Evolutionary conservation across 2,113 vertebrate genomes (phyloP).

Genomic region (Campylomormyrus tamandua): DNA sequence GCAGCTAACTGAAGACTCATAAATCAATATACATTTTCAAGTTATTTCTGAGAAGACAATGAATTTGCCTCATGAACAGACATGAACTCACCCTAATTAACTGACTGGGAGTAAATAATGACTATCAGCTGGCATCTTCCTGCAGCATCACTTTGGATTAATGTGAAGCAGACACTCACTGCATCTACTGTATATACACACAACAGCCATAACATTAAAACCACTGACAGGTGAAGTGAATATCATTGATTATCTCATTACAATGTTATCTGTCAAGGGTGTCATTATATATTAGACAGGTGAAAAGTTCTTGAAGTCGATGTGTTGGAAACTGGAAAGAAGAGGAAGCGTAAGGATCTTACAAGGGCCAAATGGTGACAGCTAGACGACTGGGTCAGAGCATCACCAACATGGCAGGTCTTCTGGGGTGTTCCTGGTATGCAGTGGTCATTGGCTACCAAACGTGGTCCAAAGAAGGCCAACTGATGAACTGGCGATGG

Average conservation of each 20-base stretch:
- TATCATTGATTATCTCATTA: background rate
- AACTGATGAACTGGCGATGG: background rate
- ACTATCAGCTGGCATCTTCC: background rate
- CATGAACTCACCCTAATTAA: background rate
- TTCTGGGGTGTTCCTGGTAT: background rate
- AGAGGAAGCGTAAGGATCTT: background rate
- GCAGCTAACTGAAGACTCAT: background rate
- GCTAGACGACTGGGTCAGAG: background rate
- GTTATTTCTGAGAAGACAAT: background rate
- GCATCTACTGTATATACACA: background rate
- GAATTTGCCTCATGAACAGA: background rate
- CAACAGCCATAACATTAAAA: background rate
- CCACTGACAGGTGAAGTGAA: background rate
- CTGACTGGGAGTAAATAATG: background rate
- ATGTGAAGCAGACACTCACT: background rate
- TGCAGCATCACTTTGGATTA: background rate
- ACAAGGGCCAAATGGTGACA: background rate
- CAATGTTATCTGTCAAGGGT: background rate
- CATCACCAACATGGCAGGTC: background rate
- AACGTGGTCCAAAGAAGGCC: background rate
- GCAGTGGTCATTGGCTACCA: background rate
- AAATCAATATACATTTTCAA: constrained; percentile 1
- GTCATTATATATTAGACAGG: background rate
- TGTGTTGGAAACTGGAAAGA: background rate
- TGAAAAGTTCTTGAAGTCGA: background rate